phyloP scores from a whole-genome alignment of 2,888 invertebrate species.

The Palloptera scutellata region DNA sequence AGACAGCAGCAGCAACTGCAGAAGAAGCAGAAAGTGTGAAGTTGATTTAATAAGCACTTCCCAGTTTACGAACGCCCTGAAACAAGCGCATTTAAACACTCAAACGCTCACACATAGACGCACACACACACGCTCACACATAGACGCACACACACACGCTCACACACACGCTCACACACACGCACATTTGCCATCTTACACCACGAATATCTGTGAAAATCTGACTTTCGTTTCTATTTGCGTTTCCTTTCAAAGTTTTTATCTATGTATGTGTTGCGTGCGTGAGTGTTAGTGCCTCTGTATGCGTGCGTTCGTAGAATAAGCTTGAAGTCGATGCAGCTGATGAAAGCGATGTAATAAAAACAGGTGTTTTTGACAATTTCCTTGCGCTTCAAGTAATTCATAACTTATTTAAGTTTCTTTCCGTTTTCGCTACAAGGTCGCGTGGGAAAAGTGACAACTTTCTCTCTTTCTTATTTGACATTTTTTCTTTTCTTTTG shows the following conservation, averaged over 20 bases:
- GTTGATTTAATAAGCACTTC: too few relatives aligned
- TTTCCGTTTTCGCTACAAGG: not conserved
- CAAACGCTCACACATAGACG: not conserved
- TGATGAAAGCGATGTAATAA: not conserved
- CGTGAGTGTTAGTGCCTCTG: not conserved
- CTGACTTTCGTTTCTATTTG: too few relatives aligned
- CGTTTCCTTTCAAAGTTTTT: too few relatives aligned
- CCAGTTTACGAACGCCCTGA: not conserved
- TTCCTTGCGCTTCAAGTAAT: conserved; percentile 45
- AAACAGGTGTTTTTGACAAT: conserved; percentile 6
- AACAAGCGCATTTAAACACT: conserved; percentile 37
- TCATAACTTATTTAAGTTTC: conserved; percentile 4
- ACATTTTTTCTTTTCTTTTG: too few relatives aligned
- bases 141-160: not conserved
- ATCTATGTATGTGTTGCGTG: too few relatives aligned
- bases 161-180: not conserved
- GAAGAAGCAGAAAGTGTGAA: too few relatives aligned
- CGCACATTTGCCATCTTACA: too few relatives aligned
- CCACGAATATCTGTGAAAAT: too few relatives aligned
- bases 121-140: conserved; percentile 13
- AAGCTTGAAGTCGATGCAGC: not conserved
- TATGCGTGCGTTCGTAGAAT: not conserved
- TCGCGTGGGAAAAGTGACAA: too few relatives aligned
- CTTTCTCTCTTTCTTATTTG: too few relatives aligned
- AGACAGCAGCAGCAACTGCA: too few relatives aligned